A percentile compares a stretch with the other conserved stretches of the same genome.
Conservation (phyloP, 2,888 invertebrate genomes). For the Baronia brevicornis region DNA sequence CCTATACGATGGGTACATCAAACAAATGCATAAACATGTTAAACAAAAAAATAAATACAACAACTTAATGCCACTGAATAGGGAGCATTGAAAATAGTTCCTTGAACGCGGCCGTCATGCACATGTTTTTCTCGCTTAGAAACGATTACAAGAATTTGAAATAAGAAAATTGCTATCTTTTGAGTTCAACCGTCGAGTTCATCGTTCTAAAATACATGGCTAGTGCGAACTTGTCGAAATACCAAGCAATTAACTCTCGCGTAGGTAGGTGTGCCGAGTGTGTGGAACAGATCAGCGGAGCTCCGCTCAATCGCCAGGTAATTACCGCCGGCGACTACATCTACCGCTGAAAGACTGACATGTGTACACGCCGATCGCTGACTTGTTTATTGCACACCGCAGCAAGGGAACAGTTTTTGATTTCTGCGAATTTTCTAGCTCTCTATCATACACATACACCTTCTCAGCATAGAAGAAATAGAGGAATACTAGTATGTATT, state of each 20-base stretch:
- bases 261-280: slow-evolving; percentile 41
- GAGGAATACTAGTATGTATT: too few species aligned
- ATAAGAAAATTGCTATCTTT: slow-evolving; percentile 16
- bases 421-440: background rate
- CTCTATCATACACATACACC: slow-evolving; percentile 8
- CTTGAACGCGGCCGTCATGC: slow-evolving; percentile 23
- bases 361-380: slow-evolving; percentile 36
- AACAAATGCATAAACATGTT: slow-evolving; percentile 49
- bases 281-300: slow-evolving; percentile 25
- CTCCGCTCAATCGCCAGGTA: slow-evolving; percentile 43
- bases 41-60: slow-evolving; percentile 31
- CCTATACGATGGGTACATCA: slow-evolving; percentile 43
- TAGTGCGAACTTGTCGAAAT: slow-evolving; percentile 52
- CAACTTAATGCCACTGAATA: slow-evolving; percentile 38
- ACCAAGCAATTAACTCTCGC: slow-evolving; percentile 46
- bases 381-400: slow-evolving; percentile 56
- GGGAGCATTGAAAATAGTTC: slow-evolving; percentile 30
- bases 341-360: slow-evolving; percentile 58
- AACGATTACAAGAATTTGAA: slow-evolving; percentile 18
- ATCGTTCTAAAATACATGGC: slow-evolving; percentile 37
- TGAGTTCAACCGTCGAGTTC: slow-evolving; percentile 27
- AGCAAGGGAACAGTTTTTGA: slow-evolving; percentile 30
- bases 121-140: slow-evolving; percentile 13
- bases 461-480: too few species aligned
- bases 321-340: slow-evolving; percentile 51